phyloP scores from a whole-genome alignment of 2,113 vertebrate genomes.

The Solea senegalensis region DNA sequence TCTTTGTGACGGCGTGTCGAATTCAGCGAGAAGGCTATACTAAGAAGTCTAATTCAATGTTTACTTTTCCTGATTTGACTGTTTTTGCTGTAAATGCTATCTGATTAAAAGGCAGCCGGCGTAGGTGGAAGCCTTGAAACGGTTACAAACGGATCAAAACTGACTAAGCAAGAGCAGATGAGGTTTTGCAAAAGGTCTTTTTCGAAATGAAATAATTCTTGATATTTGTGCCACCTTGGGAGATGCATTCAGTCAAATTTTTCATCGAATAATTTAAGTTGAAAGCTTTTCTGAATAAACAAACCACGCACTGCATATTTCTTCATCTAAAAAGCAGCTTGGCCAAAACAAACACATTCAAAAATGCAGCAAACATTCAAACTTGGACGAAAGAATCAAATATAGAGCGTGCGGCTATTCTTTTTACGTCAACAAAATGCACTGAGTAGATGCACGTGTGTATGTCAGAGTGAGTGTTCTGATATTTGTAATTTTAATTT shows the following conservation, averaged over 20 bases:
- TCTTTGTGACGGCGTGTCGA: background rate
- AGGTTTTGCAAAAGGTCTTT: background rate
- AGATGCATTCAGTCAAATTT: constrained; percentile 9
- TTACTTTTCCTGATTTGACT: background rate
- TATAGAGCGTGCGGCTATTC: too few species aligned
- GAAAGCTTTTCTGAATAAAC: constrained; percentile 7
- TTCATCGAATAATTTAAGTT: constrained; percentile 10
- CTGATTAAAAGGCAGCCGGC: background rate
- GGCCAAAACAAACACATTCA: background rate
- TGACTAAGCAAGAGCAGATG: background rate
- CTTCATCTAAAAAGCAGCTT: background rate
- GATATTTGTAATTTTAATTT: background rate
- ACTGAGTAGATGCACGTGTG: background rate
- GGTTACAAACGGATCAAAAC: background rate
- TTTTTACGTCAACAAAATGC: background rate
- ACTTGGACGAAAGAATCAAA: background rate
- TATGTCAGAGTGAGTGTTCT: background rate
- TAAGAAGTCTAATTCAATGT: background rate
- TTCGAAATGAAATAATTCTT: background rate
- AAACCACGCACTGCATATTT: constrained; percentile 3
- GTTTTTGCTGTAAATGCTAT: background rate
- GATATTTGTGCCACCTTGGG: background rate
- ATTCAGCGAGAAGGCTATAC: background rate
- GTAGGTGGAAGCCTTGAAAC: background rate
- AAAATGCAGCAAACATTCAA: background rate